A percentile compares a stretch with the other conserved stretches of the same genome.
Evolutionary conservation across 2,888 invertebrate genomes (phyloP).

Genomic region (Trisateles emortualis): DNA sequence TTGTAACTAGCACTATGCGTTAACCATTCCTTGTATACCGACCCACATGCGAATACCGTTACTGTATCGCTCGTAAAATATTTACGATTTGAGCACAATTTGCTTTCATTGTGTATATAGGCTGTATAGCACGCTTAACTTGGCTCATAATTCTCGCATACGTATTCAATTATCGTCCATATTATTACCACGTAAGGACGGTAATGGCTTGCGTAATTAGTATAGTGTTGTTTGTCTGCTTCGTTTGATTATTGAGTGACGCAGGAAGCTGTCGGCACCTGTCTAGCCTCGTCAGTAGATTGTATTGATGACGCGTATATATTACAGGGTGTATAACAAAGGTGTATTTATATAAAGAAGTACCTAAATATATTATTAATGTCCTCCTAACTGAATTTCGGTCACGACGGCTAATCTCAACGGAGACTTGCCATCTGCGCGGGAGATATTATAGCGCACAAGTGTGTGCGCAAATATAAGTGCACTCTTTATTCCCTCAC

Average conservation of each 20-base stretch:
- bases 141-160: conserved; percentile 17
- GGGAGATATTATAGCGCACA: too few species aligned
- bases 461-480: too few species aligned
- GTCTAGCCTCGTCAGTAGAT: conserved; percentile 4
- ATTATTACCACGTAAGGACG: conserved; percentile 16
- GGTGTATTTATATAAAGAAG: too few species aligned
- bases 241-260: conserved; percentile 12
- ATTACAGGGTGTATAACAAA: too few species aligned
- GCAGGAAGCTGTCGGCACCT: conserved; percentile 10
- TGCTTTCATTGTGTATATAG: conserved; percentile 44
- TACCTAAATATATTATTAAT: too few species aligned
- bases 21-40: conserved; percentile 1
- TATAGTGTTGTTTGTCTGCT: conserved; percentile 5
- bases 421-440: too few species aligned
- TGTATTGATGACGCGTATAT: conserved; percentile 6
- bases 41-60: conserved; percentile 7
- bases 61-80: conserved; percentile 55
- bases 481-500: too few species aligned
- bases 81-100: conserved; percentile 57
- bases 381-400: too few species aligned
- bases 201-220: conserved; percentile 29
- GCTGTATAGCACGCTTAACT: conserved; percentile 17
- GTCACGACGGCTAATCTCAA: too few species aligned
- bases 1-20: not conserved
- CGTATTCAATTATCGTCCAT: conserved; percentile 33